These are phyloP conservation scores for Scomber scombrus DNA, from an alignment of 2,113 vertebrate genomes.

Conservation along the genomic window DNA sequence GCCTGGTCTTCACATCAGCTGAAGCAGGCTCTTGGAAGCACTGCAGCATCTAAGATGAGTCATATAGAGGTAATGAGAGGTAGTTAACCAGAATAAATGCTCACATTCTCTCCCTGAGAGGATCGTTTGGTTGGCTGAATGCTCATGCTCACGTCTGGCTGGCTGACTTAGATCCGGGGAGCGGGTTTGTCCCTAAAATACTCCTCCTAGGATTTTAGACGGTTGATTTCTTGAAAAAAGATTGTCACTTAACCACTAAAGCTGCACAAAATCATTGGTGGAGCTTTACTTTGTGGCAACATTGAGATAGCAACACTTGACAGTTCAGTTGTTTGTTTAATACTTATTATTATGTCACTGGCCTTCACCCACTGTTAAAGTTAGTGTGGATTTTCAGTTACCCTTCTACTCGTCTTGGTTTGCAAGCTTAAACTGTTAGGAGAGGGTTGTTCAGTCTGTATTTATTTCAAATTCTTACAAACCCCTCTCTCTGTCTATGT, in stretches of 20 bases:
- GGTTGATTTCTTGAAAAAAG: slow-evolving; percentile 44
- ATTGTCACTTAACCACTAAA: slow-evolving; percentile 18
- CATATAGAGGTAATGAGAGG: slow-evolving; percentile 74
- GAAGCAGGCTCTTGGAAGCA: slow-evolving; percentile 38
- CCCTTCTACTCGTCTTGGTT: neutral
- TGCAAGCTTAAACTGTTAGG: too few relatives aligned
- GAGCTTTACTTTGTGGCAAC: neutral
- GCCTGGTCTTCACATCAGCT: slow-evolving; percentile 58
- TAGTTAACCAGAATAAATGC: slow-evolving; percentile 72
- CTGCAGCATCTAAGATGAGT: slow-evolving; percentile 73
- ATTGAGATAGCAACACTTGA: neutral
- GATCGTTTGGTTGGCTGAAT: slow-evolving; percentile 58
- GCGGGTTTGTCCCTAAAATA: slow-evolving; percentile 36
- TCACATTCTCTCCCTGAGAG: slow-evolving; percentile 62
- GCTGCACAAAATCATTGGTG: neutral
- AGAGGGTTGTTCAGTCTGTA: neutral
- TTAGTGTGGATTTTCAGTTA: neutral
- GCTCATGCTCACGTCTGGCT: slow-evolving; percentile 65
- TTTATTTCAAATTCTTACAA: neutral
- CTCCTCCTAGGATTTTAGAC: slow-evolving; percentile 34
- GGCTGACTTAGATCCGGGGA: slow-evolving; percentile 49
- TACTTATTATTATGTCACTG: neutral
- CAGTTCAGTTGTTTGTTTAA: neutral
- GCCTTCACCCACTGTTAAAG: neutral
- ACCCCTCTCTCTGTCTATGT: neutral